These are phyloP conservation scores for Acanthochromis polyacanthus DNA, from an alignment of 2,113 vertebrate genomes.

Conservation along the genomic window DNA sequence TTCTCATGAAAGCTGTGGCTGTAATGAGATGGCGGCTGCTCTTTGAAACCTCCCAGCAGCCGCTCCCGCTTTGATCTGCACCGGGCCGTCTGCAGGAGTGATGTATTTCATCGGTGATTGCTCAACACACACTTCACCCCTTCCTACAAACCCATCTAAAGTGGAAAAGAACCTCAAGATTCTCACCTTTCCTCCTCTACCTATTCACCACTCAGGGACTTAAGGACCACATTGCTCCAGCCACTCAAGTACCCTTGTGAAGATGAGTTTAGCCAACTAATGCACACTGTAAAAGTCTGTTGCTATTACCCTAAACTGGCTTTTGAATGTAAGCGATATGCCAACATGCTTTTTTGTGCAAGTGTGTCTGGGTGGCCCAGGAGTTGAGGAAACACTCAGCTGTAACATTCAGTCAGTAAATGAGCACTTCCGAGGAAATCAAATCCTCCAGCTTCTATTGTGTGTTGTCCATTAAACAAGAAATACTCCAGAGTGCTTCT, in stretches of 20 bases:
- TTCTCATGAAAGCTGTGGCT: constrained; percentile 65
- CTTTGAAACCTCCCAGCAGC: constrained; percentile 66
- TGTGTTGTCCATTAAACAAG: constrained; percentile 30
- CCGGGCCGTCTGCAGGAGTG: constrained; percentile 46
- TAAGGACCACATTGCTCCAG: constrained; percentile 50
- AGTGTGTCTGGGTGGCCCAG: constrained; percentile 17
- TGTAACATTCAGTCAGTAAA: constrained; percentile 18
- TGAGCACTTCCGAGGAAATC: constrained; percentile 30
- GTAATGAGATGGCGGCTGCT: constrained; percentile 67
- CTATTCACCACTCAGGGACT: constrained; percentile 46
- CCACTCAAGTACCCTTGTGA: constrained; percentile 52
- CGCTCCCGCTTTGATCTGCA: constrained; percentile 57
- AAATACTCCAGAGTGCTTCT: neutral
- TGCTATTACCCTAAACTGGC: constrained; percentile 29
- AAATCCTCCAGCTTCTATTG: constrained; percentile 30
- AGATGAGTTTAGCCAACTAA: constrained; percentile 49
- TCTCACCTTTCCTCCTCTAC: constrained; percentile 52
- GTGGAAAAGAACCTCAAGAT: constrained; percentile 47
- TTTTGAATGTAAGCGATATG: constrained; percentile 27
- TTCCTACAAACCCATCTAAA: constrained; percentile 40
- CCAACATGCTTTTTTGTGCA: neutral
- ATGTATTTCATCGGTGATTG: constrained; percentile 57
- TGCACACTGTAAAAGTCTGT: constrained; percentile 18
- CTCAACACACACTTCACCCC: constrained; percentile 36
- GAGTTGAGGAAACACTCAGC: constrained; percentile 30